Percentiles rank a stretch among this genome's conserved stretches.
Conservation (phyloP, 2,797 vertebrate species). For the Caiman crocodilus region DNA sequence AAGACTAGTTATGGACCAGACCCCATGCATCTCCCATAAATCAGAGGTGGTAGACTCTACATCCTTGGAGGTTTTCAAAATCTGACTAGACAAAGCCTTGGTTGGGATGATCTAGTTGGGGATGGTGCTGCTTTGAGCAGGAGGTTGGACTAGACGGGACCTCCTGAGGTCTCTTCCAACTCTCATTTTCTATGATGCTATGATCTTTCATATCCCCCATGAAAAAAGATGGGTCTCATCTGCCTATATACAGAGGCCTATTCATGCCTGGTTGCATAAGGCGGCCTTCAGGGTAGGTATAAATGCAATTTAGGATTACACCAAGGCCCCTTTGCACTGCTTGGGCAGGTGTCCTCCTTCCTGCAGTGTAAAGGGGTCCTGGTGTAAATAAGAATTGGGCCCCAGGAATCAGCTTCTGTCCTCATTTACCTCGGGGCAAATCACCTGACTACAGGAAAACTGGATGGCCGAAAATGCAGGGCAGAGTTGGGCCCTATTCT, state of each 20-base stretch:
- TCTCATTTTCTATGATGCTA: too few relatives aligned
- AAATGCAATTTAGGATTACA: neutral
- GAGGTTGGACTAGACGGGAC: too few relatives aligned
- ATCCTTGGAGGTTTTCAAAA: too few relatives aligned
- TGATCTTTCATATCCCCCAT: neutral
- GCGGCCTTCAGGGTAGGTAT: too few relatives aligned
- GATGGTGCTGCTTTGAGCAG: too few relatives aligned
- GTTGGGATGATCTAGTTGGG: too few relatives aligned
- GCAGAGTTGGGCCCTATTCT: neutral
- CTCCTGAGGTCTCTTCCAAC: too few relatives aligned
- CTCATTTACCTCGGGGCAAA: neutral
- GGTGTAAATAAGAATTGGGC: neutral
- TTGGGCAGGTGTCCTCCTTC: neutral
- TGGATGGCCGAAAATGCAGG: neutral
- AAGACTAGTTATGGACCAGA: neutral
- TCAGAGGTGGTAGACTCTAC: too few relatives aligned
- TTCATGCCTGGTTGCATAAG: too few relatives aligned
- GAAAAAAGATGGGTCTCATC: neutral
- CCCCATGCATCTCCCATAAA: neutral
- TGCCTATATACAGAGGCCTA: too few relatives aligned
- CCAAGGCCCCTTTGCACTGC: neutral
- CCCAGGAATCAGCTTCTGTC: neutral
- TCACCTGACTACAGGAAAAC: neutral
- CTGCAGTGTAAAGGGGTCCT: neutral
- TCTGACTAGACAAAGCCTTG: too few relatives aligned